Percentiles rank a stretch among this genome's conserved stretches.
These are phyloP conservation scores for Martes martes DNA, from an alignment of 2,113 vertebrate genomes.

Conservation along the genomic window DNA sequence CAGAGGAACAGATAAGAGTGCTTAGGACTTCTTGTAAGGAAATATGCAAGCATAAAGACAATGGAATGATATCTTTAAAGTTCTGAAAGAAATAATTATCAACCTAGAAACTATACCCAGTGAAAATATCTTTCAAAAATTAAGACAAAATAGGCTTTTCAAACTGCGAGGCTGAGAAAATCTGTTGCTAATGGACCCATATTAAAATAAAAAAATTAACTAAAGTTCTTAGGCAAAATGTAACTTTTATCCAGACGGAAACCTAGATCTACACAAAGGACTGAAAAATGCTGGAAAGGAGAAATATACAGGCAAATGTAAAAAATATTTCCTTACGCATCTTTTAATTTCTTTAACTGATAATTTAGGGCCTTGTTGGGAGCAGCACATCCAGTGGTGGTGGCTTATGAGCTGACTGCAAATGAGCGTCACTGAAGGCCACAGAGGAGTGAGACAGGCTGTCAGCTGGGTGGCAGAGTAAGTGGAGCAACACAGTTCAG, in stretches of 20 bases:
- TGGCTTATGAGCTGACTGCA: neutral
- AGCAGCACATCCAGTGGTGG: conserved; percentile 41
- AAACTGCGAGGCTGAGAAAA: neutral
- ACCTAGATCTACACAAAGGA: conserved; percentile 1
- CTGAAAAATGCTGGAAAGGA: neutral
- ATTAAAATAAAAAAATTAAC: neutral
- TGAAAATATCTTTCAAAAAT: neutral
- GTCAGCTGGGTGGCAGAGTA: neutral
- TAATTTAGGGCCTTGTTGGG: conserved; percentile 49
- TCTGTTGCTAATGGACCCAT: neutral
- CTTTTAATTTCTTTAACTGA: neutral
- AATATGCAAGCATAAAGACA: neutral
- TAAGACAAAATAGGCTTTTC: neutral
- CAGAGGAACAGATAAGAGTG: neutral
- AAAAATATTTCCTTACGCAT: neutral
- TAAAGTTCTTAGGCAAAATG: neutral
- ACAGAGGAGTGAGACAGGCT: neutral
- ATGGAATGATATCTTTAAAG: neutral
- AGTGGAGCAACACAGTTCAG: neutral
- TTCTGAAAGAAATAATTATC: conserved; percentile 15
- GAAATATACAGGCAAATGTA: neutral
- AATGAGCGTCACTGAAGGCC: neutral
- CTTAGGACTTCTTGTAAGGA: neutral
- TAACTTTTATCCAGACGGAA: neutral
- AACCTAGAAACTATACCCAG: neutral